Conservation (phyloP, 2,797 vertebrate species). For the Mormyrus proboscirostris region DNA sequence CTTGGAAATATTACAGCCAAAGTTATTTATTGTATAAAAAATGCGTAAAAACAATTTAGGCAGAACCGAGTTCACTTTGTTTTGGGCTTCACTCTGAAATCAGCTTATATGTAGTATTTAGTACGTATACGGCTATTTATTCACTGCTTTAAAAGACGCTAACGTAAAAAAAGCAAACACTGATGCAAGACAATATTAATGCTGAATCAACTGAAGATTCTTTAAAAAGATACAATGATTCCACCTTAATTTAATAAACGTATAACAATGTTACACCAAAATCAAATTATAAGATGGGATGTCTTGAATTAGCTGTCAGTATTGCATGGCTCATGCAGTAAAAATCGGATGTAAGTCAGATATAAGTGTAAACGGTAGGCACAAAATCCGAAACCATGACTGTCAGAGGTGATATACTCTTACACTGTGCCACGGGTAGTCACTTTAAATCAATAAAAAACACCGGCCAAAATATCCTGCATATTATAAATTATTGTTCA, state of each 20-base stretch:
- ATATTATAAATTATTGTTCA: not conserved
- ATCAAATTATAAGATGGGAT: not conserved
- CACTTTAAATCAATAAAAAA: not conserved
- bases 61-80: not conserved
- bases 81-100: not conserved
- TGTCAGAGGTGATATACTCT: conserved; percentile 9
- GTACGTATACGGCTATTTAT: not conserved
- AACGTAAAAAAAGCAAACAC: not conserved
- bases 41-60: not conserved
- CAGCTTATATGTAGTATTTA: not conserved
- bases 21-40: not conserved
- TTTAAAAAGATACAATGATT: not conserved
- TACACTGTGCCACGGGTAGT: not conserved
- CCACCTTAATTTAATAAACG: not conserved
- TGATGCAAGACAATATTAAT: not conserved
- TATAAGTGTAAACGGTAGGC: not conserved
- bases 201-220: not conserved
- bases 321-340: not conserved
- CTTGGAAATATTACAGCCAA: not conserved
- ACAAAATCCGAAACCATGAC: conserved; percentile 1
- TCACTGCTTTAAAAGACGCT: not conserved
- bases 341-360: not conserved
- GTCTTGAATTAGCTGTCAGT: not conserved
- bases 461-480: not conserved
- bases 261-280: not conserved